These are phyloP conservation scores for Coccyzus lansbergi DNA, from an alignment of 2,797 vertebrate species.

Conservation along the genomic window DNA sequence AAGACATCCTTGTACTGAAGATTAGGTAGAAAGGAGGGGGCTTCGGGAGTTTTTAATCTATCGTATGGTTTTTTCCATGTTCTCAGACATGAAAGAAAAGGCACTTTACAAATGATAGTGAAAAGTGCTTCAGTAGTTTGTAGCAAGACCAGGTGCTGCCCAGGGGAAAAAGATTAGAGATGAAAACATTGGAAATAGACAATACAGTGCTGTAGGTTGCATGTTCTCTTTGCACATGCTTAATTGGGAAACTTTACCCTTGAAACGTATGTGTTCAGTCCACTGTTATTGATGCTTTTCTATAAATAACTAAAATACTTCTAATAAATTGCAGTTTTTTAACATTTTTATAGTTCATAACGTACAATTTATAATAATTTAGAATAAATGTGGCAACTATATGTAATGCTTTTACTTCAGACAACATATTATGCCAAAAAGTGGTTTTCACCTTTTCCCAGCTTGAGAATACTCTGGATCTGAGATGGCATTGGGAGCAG, in stretches of 20 bases:
- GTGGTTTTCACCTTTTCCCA: neutral
- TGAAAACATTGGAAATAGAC: neutral
- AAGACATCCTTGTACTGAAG: constrained; percentile 26
- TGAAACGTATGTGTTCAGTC: neutral
- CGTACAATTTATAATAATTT: neutral
- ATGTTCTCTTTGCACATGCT: neutral
- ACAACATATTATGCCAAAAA: neutral
- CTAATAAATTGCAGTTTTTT: neutral
- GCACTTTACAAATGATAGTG: neutral
- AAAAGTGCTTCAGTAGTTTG: constrained; percentile 14
- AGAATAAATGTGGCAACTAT: neutral
- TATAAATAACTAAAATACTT: neutral
- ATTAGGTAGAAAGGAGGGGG: neutral
- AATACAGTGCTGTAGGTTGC: neutral
- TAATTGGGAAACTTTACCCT: neutral
- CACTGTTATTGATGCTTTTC: neutral
- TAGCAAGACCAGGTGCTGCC: neutral
- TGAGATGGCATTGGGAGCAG: neutral
- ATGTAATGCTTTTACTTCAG: constrained; percentile 12
- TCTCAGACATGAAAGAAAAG: constrained; percentile 17
- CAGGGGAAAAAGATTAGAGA: neutral
- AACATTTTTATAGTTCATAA: neutral
- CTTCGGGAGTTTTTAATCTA: neutral
- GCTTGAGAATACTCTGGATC: neutral
- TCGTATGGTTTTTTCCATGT: neutral